phyloP scores from a whole-genome alignment of 2,888 invertebrate species.

The Liposcelis brunnea region DNA sequence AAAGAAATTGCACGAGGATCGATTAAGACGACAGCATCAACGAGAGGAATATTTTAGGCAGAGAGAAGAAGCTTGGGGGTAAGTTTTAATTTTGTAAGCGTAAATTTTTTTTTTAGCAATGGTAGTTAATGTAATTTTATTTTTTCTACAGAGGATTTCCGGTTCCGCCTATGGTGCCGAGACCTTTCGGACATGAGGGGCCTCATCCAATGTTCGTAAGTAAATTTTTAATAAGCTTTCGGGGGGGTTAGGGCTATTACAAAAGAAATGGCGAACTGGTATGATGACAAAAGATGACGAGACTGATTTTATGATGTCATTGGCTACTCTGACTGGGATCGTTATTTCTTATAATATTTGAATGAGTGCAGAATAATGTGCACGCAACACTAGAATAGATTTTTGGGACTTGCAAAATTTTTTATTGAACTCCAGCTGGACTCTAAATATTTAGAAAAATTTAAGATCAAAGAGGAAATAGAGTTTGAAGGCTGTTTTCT shows the following conservation, averaged over 20 bases:
- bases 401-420: too few relatives aligned
- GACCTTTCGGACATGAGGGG: slow-evolving; percentile 23
- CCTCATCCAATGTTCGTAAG: slow-evolving; percentile 12
- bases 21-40: slow-evolving; percentile 52
- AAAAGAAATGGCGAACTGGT: too few relatives aligned
- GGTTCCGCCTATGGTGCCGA: slow-evolving; percentile 6
- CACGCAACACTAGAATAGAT: too few relatives aligned
- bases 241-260: too few relatives aligned
- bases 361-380: too few relatives aligned
- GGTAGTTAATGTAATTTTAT: slow-evolving; percentile 8
- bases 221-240: neutral
- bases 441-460: too few relatives aligned
- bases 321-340: slow-evolving; percentile 2
- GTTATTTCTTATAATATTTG: too few relatives aligned
- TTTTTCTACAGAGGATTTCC: slow-evolving; percentile 12
- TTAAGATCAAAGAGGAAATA: too few relatives aligned
- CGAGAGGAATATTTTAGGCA: slow-evolving; percentile 38
- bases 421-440: too few relatives aligned
- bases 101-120: slow-evolving; percentile 15
- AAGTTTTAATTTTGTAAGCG: slow-evolving; percentile 24
- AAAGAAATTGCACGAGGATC: slow-evolving; percentile 62
- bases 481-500: too few relatives aligned
- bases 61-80: slow-evolving; percentile 38
- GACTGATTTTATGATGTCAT: slow-evolving; percentile 6
- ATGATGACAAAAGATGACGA: slow-evolving; percentile 4